Base-by-base conservation (phyloP, 1,140 invertebrate species). In the Anagrus nilaparvatae region DNA sequence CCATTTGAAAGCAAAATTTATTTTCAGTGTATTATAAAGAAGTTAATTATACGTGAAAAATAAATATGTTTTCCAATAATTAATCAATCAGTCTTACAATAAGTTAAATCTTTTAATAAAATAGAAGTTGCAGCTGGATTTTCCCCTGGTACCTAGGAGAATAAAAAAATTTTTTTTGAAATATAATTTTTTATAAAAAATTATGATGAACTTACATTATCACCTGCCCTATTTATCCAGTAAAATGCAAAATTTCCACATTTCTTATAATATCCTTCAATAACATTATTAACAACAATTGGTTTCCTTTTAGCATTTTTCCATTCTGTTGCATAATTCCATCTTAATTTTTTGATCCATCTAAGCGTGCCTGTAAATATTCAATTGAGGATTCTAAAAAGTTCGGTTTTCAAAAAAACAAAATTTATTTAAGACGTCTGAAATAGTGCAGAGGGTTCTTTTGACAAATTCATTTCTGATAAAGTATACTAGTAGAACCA, bases 341-440 rank as follows among this genome's bases (percentile, higher is more conserved):
- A 90, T 17, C 76, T 63, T 44, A 87, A 65, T 12, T 71, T 68
- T 30, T 83, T 73, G 4, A 87, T 76, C 85, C 84, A 90, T 8
- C 38, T 56, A 55, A 49, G 60, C 55, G 48, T 64, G 40, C 52
- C 69, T 71, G 12, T 25, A 38, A 40, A 30, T 35, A 20, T 24
- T 4, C 10, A 2, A 31, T 23, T 29, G 34, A 59, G 63, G n/a
- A n/a, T n/a, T n/a, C n/a, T n/a, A n/a, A n/a, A n/a, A n/a, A n/a
- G n/a, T n/a, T n/a, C n/a, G n/a, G n/a, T n/a, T n/a, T n/a, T n/a
- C n/a, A n/a, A n/a, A n/a, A n/a, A n/a, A n/a, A n/a, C n/a, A n/a
- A n/a, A n/a, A n/a, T n/a, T n/a, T n/a, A n/a, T n/a, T n/a, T n/a
- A n/a, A n/a, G n/a, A n/a, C n/a, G n/a, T n/a, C n/a, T n/a, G n/a